Conservation (phyloP, 2,888 invertebrate species). For the Xanthia togata region DNA sequence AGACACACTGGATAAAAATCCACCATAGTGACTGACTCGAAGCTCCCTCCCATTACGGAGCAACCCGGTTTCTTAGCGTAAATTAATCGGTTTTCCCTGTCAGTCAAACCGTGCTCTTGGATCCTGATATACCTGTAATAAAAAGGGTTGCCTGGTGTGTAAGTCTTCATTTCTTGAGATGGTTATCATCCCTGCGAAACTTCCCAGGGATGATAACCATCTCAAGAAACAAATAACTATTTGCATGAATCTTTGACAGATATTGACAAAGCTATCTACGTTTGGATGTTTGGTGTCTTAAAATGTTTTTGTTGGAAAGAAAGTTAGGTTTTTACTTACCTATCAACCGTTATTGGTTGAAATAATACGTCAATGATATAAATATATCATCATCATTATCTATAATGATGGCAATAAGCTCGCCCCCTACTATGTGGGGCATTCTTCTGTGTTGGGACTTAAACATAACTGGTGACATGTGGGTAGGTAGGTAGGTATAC, state of each 20-base stretch:
- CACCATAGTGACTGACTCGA: constrained; percentile 91
- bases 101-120: constrained; percentile 91
- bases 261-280: not conserved
- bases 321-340: not conserved
- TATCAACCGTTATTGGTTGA: not conserved
- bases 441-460: not conserved
- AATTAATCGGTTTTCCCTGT: constrained; percentile 88
- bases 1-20: constrained; percentile 90
- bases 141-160: constrained; percentile 12
- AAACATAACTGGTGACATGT: not conserved
- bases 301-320: not conserved
- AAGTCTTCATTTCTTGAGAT: constrained; percentile 19
- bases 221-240: too few relatives aligned
- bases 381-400: not conserved
- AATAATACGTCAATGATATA: not conserved
- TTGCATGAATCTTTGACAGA: constrained; percentile 10
- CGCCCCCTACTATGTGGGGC: not conserved
- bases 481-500: not conserved
- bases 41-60: constrained; percentile 87
- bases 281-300: not conserved
- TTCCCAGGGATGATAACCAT: too few relatives aligned
- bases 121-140: constrained; percentile 87
- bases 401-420: not conserved
- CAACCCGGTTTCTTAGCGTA: constrained; percentile 92
- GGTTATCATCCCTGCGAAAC: constrained; percentile 16